Percentiles rank a stretch among this genome's conserved stretches.
phyloP scores from a whole-genome alignment of 37 sponge, comb jelly and placozoan genomes.

The Cladorhizidae sp. region DNA sequence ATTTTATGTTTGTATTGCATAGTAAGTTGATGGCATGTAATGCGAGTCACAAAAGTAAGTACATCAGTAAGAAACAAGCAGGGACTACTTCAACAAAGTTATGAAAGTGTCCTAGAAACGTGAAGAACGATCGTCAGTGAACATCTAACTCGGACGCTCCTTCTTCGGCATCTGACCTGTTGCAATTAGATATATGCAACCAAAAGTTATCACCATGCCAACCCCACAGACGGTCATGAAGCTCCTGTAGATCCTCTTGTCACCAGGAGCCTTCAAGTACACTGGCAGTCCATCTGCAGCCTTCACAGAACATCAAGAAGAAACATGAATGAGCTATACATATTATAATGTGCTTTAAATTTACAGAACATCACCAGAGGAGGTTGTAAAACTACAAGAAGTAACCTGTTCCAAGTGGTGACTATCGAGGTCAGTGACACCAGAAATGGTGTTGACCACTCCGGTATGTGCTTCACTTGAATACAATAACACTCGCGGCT shows the following conservation, averaged over 20 bases:
- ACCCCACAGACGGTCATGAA: constrained; percentile 39
- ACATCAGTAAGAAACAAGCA: no score
- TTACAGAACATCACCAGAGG: background rate
- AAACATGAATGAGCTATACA: background rate
- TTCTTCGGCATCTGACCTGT: constrained; percentile 55
- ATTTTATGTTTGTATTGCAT: background rate
- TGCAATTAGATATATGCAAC: constrained; percentile 57
- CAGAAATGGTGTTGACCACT: no score
- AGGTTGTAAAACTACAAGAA: no score
- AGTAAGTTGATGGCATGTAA: no score
- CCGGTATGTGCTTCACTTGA: no score
- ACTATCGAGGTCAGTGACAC: no score
- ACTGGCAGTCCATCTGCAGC: constrained; percentile 41
- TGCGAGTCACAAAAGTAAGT: no score
- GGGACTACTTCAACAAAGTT: no score
- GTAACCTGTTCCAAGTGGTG: no score
- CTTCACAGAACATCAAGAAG: background rate
- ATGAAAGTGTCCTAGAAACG: background rate
- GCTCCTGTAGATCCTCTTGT: constrained; percentile 31
- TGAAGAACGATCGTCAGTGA: background rate
- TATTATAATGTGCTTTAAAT: background rate
- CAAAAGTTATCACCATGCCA: constrained; percentile 43
- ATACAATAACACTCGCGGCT: no score
- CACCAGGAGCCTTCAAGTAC: constrained; percentile 25
- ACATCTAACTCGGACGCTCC: constrained; percentile 2